These are phyloP conservation scores for Notamacropus eugenii DNA, from an alignment of 2,797 vertebrate genomes.

Conservation along the genomic window DNA sequence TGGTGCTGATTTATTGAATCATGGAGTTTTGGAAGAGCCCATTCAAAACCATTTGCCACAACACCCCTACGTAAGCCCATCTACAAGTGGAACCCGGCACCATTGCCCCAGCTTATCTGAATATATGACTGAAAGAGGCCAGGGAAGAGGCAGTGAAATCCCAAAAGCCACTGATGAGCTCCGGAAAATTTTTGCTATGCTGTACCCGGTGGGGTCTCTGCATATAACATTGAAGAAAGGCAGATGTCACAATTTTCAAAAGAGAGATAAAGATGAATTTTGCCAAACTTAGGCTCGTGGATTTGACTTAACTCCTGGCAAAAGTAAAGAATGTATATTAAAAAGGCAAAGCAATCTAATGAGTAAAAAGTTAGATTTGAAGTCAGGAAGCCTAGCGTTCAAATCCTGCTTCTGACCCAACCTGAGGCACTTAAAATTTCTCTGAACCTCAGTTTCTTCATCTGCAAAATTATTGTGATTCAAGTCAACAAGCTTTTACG, in stretches of 20 bases:
- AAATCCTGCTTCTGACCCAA: not conserved
- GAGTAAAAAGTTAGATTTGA: not conserved
- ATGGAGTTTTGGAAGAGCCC: not conserved
- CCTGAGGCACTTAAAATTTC: not conserved
- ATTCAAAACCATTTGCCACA: not conserved
- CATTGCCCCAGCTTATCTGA: not conserved
- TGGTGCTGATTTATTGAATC: not conserved
- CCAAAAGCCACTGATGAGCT: not conserved
- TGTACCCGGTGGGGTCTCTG: not conserved
- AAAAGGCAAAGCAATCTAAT: not conserved
- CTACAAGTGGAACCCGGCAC: no score
- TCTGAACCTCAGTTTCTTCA: not conserved
- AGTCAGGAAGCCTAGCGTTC: not conserved
- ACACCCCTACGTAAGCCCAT: not conserved
- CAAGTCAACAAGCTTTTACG: not conserved
- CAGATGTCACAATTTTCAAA: not conserved
- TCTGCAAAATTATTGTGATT: not conserved
- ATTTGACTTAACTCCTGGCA: not conserved
- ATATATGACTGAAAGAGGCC: not conserved
- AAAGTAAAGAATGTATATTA: not conserved
- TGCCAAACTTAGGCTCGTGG: not conserved
- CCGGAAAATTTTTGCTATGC: not conserved
- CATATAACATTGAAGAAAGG: not conserved
- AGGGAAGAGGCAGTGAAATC: not conserved
- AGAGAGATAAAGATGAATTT: not conserved